Evolutionary conservation across 2,888 invertebrate species (phyloP).

Genomic region (Drosophila algonquin): DNA sequence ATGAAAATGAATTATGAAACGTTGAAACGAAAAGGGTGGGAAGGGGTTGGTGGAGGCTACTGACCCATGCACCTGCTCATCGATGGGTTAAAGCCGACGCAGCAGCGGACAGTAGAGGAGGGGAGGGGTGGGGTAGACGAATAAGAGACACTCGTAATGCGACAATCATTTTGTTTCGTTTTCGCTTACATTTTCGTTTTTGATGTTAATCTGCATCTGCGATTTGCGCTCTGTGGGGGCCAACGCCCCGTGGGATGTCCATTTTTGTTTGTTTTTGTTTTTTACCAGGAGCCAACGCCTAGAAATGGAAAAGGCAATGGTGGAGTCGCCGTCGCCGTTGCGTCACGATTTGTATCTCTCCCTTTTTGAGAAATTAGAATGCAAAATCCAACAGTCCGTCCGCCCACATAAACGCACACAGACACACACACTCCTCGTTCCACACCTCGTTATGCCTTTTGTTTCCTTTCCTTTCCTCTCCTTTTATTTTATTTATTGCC

Average conservation of each 20-base stretch:
- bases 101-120: conserved; percentile 46
- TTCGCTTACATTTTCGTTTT: conserved; percentile 47
- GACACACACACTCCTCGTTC: neutral
- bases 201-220: conserved; percentile 71
- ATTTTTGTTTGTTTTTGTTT: neutral
- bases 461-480: neutral
- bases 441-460: conserved; percentile 17
- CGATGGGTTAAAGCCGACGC: conserved; percentile 55
- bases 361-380: conserved; percentile 57
- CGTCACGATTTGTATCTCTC: conserved; percentile 47
- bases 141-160: neutral
- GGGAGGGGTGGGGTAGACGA: too few relatives aligned
- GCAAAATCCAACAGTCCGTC: conserved; percentile 39
- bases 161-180: conserved; percentile 23
- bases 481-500: conserved; percentile 15
- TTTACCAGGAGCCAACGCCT: conserved; percentile 63
- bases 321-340: conserved; percentile 44
- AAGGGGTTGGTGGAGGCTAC: neutral
- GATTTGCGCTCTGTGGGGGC: conserved; percentile 65
- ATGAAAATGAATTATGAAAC: conserved; percentile 51
- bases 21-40: neutral
- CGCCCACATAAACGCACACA: conserved; percentile 3
- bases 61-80: neutral
- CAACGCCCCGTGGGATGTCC: conserved; percentile 46
- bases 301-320: conserved; percentile 41